phyloP scores from a whole-genome alignment of 2,797 vertebrate species.

The Gambelia wislizenii region DNA sequence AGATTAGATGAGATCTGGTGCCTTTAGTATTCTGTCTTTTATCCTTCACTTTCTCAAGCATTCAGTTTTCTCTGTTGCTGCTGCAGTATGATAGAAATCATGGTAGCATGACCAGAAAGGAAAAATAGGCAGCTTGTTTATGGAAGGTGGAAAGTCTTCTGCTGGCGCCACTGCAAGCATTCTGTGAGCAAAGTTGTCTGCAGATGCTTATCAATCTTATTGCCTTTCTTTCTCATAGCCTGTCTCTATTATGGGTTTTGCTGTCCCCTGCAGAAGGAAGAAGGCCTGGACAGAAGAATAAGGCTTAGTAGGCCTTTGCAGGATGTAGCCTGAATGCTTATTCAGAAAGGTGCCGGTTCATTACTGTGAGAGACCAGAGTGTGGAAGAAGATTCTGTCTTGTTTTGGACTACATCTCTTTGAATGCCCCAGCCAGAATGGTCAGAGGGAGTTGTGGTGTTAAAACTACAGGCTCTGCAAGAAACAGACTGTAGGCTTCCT shows the following conservation, averaged over 20 bases:
- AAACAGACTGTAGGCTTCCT: too few relatives aligned
- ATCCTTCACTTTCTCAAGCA: background rate
- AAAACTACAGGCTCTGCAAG: too few relatives aligned
- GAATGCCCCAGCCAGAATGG: too few relatives aligned
- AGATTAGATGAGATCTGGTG: too few relatives aligned
- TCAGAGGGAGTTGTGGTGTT: too few relatives aligned
- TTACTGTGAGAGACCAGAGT: background rate
- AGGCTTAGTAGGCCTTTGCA: background rate
- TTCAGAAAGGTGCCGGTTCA: background rate
- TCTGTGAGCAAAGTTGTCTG: background rate
- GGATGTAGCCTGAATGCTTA: too few relatives aligned
- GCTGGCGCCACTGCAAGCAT: background rate
- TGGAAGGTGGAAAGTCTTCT: background rate
- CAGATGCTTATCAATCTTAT: background rate
- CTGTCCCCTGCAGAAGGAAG: background rate
- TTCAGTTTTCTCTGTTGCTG: background rate
- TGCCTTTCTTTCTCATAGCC: background rate
- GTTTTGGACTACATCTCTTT: too few relatives aligned
- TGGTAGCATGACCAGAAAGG: background rate
- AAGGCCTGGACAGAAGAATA: background rate
- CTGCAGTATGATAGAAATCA: background rate
- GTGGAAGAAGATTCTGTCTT: background rate
- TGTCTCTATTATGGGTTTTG: background rate
- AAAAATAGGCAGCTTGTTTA: constrained; percentile 1
- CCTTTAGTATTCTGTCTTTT: background rate